Base-by-base conservation (phyloP, 2,113 vertebrate genomes). In the Albula goreensis region DNA sequence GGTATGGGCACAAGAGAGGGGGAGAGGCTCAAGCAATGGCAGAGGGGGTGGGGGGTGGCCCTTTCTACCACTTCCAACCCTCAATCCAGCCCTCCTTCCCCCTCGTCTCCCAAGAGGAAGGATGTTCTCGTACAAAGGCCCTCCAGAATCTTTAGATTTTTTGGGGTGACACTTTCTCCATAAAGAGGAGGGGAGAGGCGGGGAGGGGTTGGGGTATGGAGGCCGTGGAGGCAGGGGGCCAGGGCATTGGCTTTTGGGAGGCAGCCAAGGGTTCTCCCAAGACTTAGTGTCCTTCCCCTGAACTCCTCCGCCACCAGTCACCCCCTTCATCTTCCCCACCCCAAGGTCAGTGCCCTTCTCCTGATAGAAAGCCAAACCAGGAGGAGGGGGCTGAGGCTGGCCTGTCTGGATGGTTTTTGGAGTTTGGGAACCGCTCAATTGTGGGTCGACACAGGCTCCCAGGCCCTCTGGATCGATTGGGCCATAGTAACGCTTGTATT, bases 381-480 rank as follows among this genome's bases (percentile, higher is more conserved):
- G 13, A 0, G 86, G 51, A 53, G 86, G 19, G n/a, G 78, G 50
- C 78, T 41, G 57, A 48, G 86, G 25, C 50, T 70, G 83, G 25
- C 91, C 92, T 87, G 93, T 87, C 9, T 93, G 89, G 88, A 92
- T 93, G 22, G 85, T 81, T 90, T 95, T 95, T 80, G 94, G 93
- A 86, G 94, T 95, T 89, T 95, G 95, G 50, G 89, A 66, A 9
- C 87, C 92, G 41, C 86, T 87, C 79, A 85, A 86, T 79, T 94
- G 94, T 79, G 93, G 92, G 0, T 96, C 95, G 0, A 88, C 90
- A 89, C 89, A 93, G 41, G 91, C 88, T 51, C 94, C 96, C 19
- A 97, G 89, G 56, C 97, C 97, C 90, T 97, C 96, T 3, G 97
- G 97, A 90, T 98, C 97, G 84, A 97, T 98, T 48, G 97, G 97